phyloP scores from a whole-genome alignment of 35 echinoderm and acorn worm genomes.

The Apostichopus californicus region DNA sequence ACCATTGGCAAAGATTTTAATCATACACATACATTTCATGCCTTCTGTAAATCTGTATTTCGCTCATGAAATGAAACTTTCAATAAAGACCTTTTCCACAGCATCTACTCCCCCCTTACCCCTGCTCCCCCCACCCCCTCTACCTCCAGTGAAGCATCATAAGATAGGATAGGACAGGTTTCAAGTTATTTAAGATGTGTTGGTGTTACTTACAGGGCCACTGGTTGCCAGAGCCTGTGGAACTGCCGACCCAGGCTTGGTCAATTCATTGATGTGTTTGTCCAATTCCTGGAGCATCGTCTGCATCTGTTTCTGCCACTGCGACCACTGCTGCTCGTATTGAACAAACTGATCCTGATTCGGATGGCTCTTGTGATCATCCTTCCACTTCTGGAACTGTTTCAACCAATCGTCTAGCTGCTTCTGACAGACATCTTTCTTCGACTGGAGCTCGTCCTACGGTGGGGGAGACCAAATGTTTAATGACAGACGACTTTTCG shows the following conservation, averaged over 20 bases:
- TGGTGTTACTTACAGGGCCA: not conserved
- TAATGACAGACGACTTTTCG: too few relatives aligned
- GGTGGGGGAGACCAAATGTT: not conserved
- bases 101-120: too few relatives aligned
- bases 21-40: too few relatives aligned
- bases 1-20: too few relatives aligned
- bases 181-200: not conserved
- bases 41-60: too few relatives aligned
- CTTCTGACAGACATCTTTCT: constrained; percentile 34
- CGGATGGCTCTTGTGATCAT: constrained; percentile 65
- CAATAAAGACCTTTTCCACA: too few relatives aligned
- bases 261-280: constrained; percentile 46
- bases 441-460: constrained; percentile 55
- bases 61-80: too few relatives aligned
- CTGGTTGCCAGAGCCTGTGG: not conserved
- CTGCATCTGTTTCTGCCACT: constrained; percentile 65
- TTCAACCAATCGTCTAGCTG: constrained; percentile 56
- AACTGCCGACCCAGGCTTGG: not conserved
- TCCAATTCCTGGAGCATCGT: constrained; percentile 45
- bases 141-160: not conserved
- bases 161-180: not conserved
- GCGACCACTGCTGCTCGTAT: constrained; percentile 66
- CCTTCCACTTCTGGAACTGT: constrained; percentile 67
- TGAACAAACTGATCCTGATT: constrained; percentile 60
- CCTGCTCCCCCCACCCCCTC: too few relatives aligned